Evolutionary conservation across 2,113 vertebrate species (phyloP).

Genomic region (Aplodontia rufa): DNA sequence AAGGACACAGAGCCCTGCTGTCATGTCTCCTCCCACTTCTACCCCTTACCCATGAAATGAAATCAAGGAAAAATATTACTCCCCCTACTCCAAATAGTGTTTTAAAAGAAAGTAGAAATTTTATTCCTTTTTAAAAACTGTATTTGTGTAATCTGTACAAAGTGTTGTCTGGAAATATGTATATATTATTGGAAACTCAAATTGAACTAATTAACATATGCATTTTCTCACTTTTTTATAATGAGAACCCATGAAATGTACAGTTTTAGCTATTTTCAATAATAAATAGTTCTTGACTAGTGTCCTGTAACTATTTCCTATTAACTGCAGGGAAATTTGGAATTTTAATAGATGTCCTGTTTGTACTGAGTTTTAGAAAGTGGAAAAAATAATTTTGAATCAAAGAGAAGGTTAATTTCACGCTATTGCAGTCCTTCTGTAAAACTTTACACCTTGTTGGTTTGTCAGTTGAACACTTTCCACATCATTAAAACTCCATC

Average conservation of each 20-base stretch:
- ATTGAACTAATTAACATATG: not conserved
- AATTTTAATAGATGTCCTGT: not conserved
- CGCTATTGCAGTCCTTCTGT: not conserved
- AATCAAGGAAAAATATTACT: not conserved
- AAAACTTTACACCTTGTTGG: not conserved
- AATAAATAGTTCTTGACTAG: not conserved
- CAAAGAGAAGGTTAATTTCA: not conserved
- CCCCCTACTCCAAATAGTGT: not conserved
- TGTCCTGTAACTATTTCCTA: not conserved
- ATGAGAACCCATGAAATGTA: not conserved
- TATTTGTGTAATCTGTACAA: not conserved
- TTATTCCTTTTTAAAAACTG: not conserved
- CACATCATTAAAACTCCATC: slow-evolving; percentile 17
- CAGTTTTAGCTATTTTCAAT: not conserved
- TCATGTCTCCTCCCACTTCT: not conserved
- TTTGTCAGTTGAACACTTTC: not conserved
- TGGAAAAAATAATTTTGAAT: not conserved
- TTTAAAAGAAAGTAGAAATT: not conserved
- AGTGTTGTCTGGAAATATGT: not conserved
- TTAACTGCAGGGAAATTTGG: not conserved
- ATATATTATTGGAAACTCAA: not conserved
- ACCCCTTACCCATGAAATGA: not conserved
- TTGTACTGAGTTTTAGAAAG: not conserved
- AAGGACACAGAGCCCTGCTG: not conserved
- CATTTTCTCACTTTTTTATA: not conserved